A percentile compares a stretch with the other conserved stretches of the same genome.
These are phyloP conservation scores for Sisor rabdophorus DNA, from an alignment of 2,113 vertebrate species.

Conservation along the genomic window DNA sequence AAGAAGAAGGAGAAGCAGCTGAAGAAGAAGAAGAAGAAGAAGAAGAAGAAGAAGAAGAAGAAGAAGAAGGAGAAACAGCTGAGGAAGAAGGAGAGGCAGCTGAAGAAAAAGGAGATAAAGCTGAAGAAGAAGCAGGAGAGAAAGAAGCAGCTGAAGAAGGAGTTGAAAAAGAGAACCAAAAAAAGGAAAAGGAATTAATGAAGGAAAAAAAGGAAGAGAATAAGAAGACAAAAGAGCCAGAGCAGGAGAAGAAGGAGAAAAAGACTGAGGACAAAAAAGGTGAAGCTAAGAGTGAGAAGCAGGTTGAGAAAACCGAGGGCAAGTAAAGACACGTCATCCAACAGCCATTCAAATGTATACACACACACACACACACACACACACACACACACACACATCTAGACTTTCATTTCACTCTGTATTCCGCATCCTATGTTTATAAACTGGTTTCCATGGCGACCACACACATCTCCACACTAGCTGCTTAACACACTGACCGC, in stretches of 20 bases:
- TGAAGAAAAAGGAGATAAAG: slow-evolving; percentile 20
- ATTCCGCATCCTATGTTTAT: neutral
- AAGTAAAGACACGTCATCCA: slow-evolving; percentile 62
- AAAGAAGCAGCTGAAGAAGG: slow-evolving; percentile 54
- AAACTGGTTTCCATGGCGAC: neutral
- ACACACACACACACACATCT: neutral
- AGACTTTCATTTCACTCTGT: neutral
- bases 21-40: slow-evolving; percentile 54
- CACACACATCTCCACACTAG: neutral
- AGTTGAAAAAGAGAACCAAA: slow-evolving; percentile 63
- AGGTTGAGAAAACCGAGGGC: slow-evolving; percentile 52
- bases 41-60: slow-evolving; percentile 61
- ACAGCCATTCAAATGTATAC: neutral
- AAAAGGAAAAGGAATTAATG: no score
- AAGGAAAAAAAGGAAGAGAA: slow-evolving; percentile 48
- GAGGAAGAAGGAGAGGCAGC: no score
- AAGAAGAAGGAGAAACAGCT: no score
- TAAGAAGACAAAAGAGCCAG: slow-evolving; percentile 59
- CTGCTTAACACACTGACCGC: neutral
- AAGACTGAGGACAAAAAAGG: slow-evolving; percentile 39
- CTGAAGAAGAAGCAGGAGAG: slow-evolving; percentile 17
- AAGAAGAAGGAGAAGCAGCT: slow-evolving; percentile 17
- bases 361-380: slow-evolving; percentile 3
- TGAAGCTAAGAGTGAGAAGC: slow-evolving; percentile 28
- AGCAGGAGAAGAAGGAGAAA: slow-evolving; percentile 35